Evolutionary conservation across 2,888 invertebrate genomes (phyloP).

Genomic region (Gastracanthus pulcherrimus): DNA sequence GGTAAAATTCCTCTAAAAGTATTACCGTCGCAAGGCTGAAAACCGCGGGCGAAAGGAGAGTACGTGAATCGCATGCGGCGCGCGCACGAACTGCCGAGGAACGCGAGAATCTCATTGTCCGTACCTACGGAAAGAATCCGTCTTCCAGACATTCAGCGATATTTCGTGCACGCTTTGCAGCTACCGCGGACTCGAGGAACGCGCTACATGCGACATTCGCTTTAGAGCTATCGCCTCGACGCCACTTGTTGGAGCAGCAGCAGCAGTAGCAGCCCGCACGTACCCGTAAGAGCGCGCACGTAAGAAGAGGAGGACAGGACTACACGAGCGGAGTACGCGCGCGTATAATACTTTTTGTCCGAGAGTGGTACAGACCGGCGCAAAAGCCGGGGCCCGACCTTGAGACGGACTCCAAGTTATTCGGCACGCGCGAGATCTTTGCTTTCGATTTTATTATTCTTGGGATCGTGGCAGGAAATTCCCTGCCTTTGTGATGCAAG

Average conservation of each 20-base stretch:
- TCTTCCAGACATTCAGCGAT: slow-evolving; percentile 29
- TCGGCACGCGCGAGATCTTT: slow-evolving; percentile 13
- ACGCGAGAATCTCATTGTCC: slow-evolving; percentile 18
- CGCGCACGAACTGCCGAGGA: not conserved
- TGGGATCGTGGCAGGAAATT: not conserved
- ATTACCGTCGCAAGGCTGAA: not conserved
- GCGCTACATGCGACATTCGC: not conserved
- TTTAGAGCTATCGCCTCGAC: not conserved
- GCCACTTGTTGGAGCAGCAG: slow-evolving; percentile 51
- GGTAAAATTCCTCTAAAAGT: not conserved
- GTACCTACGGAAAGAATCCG: not conserved
- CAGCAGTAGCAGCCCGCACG: too few species aligned
- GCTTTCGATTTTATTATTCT: not conserved
- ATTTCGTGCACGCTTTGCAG: not conserved
- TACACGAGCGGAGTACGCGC: not conserved
- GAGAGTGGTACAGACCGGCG: not conserved
- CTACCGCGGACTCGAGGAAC: not conserved
- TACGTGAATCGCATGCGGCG: not conserved
- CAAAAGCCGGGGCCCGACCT: slow-evolving; percentile 29
- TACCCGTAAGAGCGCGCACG: too few species aligned
- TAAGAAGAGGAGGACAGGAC: not conserved
- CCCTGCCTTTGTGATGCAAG: not conserved
- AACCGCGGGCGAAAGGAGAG: not conserved
- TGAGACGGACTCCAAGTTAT: slow-evolving; percentile 4
- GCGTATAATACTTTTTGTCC: slow-evolving; percentile 5